Evolutionary conservation across 2,797 vertebrate species (phyloP).

Genomic region (Basileuterus tristriatus): DNA sequence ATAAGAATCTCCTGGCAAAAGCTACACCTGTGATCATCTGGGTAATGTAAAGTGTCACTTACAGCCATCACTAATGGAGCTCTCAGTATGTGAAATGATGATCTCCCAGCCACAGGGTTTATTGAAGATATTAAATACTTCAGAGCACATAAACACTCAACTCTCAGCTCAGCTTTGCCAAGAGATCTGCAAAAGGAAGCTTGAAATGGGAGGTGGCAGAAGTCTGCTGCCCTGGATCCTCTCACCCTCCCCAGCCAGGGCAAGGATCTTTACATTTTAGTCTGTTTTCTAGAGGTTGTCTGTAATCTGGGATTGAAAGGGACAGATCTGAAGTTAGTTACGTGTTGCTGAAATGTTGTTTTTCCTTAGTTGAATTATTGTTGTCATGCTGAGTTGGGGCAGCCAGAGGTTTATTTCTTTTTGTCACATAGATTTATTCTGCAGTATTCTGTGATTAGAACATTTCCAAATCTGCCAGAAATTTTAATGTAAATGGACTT

Average conservation of each 20-base stretch:
- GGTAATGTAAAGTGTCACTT: background rate
- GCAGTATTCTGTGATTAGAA: background rate
- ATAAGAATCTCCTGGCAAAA: background rate
- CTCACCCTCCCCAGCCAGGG: background rate
- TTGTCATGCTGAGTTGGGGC: background rate
- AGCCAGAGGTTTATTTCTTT: background rate
- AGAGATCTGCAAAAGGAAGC: background rate
- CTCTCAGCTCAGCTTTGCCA: background rate
- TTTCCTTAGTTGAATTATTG: background rate
- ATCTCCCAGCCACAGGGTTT: background rate
- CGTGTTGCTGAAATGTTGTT: background rate
- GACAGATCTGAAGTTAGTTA: background rate
- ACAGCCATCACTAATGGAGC: background rate
- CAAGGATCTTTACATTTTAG: background rate
- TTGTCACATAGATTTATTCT: background rate
- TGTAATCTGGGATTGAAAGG: background rate
- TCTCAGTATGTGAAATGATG: background rate
- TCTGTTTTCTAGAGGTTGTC: background rate
- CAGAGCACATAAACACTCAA: background rate
- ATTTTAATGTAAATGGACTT: background rate
- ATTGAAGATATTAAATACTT: background rate
- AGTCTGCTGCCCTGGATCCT: background rate
- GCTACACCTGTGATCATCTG: background rate
- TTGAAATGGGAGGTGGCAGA: background rate
- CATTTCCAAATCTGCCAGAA: background rate